Evolutionary conservation across 2,797 vertebrate species (phyloP).

Genomic region (Nannoperca obscura): DNA sequence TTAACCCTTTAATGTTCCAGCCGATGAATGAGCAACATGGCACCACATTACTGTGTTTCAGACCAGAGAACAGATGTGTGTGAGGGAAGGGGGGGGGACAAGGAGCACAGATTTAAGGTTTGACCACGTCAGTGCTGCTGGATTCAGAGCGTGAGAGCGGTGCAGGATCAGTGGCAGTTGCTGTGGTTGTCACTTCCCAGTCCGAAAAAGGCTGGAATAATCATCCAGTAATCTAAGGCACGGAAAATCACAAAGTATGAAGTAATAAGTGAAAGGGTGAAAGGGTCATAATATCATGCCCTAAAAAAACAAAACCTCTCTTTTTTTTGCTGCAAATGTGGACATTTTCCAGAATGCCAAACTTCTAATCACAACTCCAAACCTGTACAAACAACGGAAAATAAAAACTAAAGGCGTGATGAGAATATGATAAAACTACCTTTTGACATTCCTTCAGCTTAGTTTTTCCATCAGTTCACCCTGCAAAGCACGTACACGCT

Average conservation of each 20-base stretch:
- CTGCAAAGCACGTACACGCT: not conserved
- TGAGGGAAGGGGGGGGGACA: not conserved
- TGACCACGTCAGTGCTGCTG: not conserved
- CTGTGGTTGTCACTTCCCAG: not conserved
- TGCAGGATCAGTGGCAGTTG: slow-evolving; percentile 6
- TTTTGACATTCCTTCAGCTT: slow-evolving; percentile 8
- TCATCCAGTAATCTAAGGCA: not conserved
- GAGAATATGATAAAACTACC: not conserved
- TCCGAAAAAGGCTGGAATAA: not conserved
- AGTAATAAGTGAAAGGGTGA: not conserved
- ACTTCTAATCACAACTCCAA: not conserved
- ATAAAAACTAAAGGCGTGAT: not conserved
- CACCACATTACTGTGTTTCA: slow-evolving; percentile 10
- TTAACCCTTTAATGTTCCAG: not conserved
- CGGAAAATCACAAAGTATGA: slow-evolving; percentile 13
- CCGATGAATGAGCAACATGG: not conserved
- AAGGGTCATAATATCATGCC: not conserved
- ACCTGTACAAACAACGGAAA: not conserved
- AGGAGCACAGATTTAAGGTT: slow-evolving; percentile 4
- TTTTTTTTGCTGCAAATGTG: not conserved
- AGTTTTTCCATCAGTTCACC: not conserved
- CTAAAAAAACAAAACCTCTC: not conserved
- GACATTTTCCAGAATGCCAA: not conserved
- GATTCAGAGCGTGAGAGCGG: slow-evolving; percentile 9
- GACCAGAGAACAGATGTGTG: not conserved